Evolutionary conservation across 2,113 vertebrate species (phyloP).

Genomic region (Chascanopsetta lugubris): DNA sequence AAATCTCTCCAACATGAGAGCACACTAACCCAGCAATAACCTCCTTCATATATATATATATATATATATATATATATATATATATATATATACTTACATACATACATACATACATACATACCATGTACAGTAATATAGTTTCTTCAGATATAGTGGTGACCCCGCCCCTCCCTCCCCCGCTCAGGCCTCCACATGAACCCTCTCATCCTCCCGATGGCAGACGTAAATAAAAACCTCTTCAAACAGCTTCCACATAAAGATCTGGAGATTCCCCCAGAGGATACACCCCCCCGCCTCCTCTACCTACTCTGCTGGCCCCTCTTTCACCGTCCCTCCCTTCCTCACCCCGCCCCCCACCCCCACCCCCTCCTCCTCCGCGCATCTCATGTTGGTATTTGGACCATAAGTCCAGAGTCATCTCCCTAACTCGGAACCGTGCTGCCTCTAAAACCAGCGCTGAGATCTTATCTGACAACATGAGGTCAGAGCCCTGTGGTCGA

Average conservation of each 20-base stretch:
- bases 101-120: background rate
- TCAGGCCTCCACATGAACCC: conserved; percentile 35
- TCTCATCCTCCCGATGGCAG: conserved; percentile 7
- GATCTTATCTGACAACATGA: conserved; percentile 37
- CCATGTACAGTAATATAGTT: background rate
- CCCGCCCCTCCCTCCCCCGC: no score
- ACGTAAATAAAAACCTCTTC: conserved; percentile 34
- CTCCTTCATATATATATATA: conserved; percentile 3
- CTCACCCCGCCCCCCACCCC: conserved; percentile 35
- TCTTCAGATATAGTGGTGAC: conserved; percentile 12
- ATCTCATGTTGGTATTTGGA: conserved; percentile 52
- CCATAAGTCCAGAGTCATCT: conserved; percentile 58
- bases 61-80: background rate
- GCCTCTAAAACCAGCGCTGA: conserved; percentile 29
- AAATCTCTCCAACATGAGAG: conserved; percentile 40
- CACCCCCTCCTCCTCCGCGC: no score
- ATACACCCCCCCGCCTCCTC: background rate
- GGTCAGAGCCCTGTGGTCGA: background rate
- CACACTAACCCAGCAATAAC: conserved; percentile 40
- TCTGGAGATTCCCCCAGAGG: conserved; percentile 18
- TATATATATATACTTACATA: background rate
- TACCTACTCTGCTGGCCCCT: conserved; percentile 8
- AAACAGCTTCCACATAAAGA: conserved; percentile 39
- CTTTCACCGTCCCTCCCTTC: conserved; percentile 17
- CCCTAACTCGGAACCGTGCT: conserved; percentile 45